Evolutionary conservation across 2,113 vertebrate species (phyloP), one percentile per base, ranked within the genome.

Genomic region (Trematomus loennbergii): DNA sequence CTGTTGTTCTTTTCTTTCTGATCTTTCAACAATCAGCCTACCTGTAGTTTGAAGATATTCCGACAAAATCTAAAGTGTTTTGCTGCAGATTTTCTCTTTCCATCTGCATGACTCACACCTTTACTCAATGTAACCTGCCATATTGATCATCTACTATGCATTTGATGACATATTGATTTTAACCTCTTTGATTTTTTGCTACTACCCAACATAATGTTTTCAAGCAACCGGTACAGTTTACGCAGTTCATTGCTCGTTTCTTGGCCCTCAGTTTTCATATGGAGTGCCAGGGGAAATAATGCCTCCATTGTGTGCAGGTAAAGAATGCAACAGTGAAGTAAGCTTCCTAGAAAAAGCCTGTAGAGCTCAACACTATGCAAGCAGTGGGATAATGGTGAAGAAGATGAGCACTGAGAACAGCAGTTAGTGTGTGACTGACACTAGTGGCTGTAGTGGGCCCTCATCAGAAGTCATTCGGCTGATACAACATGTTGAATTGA

Each of bases 101-200:
- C 48, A 79, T 33, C 16, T n/a, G 17, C 48, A n/a, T 66, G 49
- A 57, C 43, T 85, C 61, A 49, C 12, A 57, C 43, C 60, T 43
- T 62, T 63, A 72, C 45, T 64, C 36, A 79, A 59, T 69, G 33
- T 6, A 67, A 63, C 61, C 22, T 16, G 20, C 11, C 43, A 46
- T 65, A 75, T 79, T 65, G 70, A 86, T 78, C 49, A 72, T 43
- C 60, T 33, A 52, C 62, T 52, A 75, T 81, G 75, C 18, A 81
- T 78, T 52, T 78, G 55, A 69, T 73, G 66, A 79, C 55, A 68
- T 81, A 87, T 88, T 83, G 86, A 85, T 83, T 88, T 73, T 45
- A 67, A 72, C 61, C 9, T 64, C 67, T 72, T 80, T 62, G 29
- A 66, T 69, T 76, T 66, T 71, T 63, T 71, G 69, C 50, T 12